Base-by-base conservation (phyloP, 1,140 invertebrate genomes). In the Pseudomyrmex cubaensis region DNA sequence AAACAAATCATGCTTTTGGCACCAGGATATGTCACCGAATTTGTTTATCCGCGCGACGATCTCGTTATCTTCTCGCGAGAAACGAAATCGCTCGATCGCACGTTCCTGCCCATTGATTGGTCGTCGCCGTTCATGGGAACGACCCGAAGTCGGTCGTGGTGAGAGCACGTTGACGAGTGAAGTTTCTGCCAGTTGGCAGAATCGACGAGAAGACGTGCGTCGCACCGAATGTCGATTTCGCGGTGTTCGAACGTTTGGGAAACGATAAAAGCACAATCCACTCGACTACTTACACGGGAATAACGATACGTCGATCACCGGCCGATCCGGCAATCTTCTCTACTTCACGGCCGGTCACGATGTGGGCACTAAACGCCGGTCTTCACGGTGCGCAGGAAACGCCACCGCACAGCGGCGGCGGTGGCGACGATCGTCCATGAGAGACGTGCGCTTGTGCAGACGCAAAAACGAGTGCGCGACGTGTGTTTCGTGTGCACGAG, bases 401-500 rank as follows among this genome's bases (percentile, higher is more conserved):
- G 73, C 44, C 17, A 54, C 2, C 54, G 50, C 46, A 12, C 2
- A 15, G 17, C 48, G 10, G 35, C 72, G 22, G 46, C 12, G 75
- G 48, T 25, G 62, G n/a, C 62, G 25, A 13, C 74, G 22, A 50
- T n/a, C 20, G 63, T 56, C 35, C 25, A 57, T 52, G 54, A 54
- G 35, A 35, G 20, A 70, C 76, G 66, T 72, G 66, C 54, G 76
- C 76, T 35, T 72, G 54, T 80, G 35, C 66, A 54, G 35, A 54
- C 52, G 66, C 22, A 56, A 69, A 35, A 52, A 64, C 66, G 62
- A 67, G 57, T 67, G 66, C 54, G 66, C 76, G 63, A 57, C 1
- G 35, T 46, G 54, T 59, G 84, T 72, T 59, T 84, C 74, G 63
- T 87, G 82, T 75, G 69, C 54, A 87, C 69, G 69, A 84, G 63